Conservation (phyloP, 1,140 invertebrate genomes). For the Zaprionus kolodkinae region DNA sequence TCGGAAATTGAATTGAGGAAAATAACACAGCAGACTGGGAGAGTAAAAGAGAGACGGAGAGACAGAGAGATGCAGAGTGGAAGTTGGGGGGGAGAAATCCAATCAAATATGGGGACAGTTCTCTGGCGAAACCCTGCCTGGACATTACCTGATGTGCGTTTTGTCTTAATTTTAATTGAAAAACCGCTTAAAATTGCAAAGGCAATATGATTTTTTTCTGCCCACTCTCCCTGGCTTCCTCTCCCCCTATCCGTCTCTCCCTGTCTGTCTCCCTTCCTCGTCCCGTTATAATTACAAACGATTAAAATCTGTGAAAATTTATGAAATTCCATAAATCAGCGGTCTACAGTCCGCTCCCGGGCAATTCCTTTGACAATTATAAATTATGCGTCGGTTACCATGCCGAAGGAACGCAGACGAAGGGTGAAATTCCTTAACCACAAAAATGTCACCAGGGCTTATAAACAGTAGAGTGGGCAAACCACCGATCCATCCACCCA, state of each 20-base stretch:
- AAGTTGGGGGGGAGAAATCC: slow-evolving; percentile 45
- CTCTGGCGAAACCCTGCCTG: slow-evolving; percentile 27
- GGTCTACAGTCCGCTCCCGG: slow-evolving; percentile 28
- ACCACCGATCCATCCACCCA: too few relatives aligned
- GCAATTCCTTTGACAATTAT: slow-evolving; percentile 78
- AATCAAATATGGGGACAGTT: slow-evolving; percentile 65
- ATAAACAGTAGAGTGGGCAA: slow-evolving; percentile 1
- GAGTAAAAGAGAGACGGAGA: not conserved
- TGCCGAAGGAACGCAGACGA: slow-evolving; percentile 30
- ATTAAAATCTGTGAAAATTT: slow-evolving; percentile 81
- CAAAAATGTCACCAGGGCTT: slow-evolving; percentile 66
- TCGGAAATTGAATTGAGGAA: slow-evolving; percentile 52
- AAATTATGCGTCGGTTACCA: slow-evolving; percentile 74
- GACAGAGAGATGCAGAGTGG: not conserved
- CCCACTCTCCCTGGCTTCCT: not conserved
- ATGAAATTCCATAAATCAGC: slow-evolving; percentile 82
- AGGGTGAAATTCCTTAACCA: slow-evolving; percentile 72
- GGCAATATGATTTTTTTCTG: slow-evolving; percentile 25
- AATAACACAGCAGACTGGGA: not conserved
- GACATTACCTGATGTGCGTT: slow-evolving; percentile 60
- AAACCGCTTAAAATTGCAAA: slow-evolving; percentile 43
- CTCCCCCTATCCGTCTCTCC: not conserved
- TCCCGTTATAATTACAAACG: slow-evolving; percentile 70
- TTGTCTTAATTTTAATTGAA: slow-evolving; percentile 78
- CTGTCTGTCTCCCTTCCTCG: slow-evolving; percentile 12